A percentile compares a stretch with the other conserved stretches of the same genome.
These are phyloP conservation scores for Drosophila fuyamai DNA, from an alignment of 1,140 invertebrate genomes.

Conservation along the genomic window DNA sequence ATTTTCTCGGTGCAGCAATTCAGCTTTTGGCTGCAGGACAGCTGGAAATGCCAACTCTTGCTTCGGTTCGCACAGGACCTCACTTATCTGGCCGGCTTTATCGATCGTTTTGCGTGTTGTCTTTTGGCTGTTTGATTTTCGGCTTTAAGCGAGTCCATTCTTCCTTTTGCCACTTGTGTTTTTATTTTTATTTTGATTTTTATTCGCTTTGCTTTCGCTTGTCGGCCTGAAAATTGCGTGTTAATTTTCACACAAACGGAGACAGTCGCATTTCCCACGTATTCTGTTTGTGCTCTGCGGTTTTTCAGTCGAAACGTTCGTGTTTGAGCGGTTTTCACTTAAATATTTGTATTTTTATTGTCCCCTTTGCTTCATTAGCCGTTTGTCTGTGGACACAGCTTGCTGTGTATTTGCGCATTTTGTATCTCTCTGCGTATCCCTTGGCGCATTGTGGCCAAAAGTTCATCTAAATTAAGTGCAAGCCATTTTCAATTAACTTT, in stretches of 20 bases:
- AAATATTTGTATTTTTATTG: slow-evolving; percentile 83
- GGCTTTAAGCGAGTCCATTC: slow-evolving; percentile 70
- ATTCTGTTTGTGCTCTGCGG: slow-evolving; percentile 69
- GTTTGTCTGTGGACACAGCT: slow-evolving; percentile 46
- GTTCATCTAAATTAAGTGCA: slow-evolving; percentile 74
- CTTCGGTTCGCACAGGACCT: slow-evolving; percentile 35
- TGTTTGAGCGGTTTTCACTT: slow-evolving; percentile 56
- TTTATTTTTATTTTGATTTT: slow-evolving; percentile 63
- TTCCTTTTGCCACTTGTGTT: slow-evolving; percentile 20
- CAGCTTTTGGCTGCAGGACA: slow-evolving; percentile 7
- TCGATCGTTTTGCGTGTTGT: slow-evolving; percentile 77
- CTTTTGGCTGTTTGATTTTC: slow-evolving; percentile 73
- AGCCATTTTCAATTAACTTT: slow-evolving; percentile 78
- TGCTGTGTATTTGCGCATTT: slow-evolving; percentile 33
- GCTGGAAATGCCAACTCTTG: slow-evolving; percentile 25
- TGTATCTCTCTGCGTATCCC: slow-evolving; percentile 21
- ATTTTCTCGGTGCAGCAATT: slow-evolving; percentile 11
- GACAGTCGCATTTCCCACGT: slow-evolving; percentile 56
- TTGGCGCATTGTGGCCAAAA: slow-evolving; percentile 62
- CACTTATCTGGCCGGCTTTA: slow-evolving; percentile 49
- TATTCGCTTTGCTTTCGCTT: slow-evolving; percentile 40
- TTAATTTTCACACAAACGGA: slow-evolving; percentile 78
- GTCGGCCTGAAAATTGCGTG: slow-evolving; percentile 68
- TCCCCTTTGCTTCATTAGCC: slow-evolving; percentile 69
- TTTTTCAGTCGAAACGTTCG: slow-evolving; percentile 49